Base-by-base conservation (phyloP, 92 coral and sea anemone genomes). In the Bergia sp. region DNA sequence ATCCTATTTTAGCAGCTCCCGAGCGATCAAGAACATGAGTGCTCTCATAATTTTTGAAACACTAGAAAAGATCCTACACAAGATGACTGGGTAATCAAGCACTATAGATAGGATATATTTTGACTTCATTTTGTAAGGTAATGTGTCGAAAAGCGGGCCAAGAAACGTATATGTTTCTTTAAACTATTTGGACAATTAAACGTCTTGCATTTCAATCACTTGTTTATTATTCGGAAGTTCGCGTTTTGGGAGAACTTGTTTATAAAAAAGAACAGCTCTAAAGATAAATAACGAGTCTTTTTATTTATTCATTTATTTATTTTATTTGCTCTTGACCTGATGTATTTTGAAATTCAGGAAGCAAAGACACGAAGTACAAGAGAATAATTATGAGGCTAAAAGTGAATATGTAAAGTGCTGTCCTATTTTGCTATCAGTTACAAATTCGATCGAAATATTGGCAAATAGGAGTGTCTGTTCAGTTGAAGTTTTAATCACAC, bases 391-490 rank as follows among this genome's bases (percentile, higher is more conserved):
- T 20, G 37, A 39, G 80, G 53, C 5, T 23, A 76, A 76, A 41
- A 41, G 80, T 76, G 43, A 38, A 76, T 72, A 37, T 38, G 41
- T 29, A 72, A 72, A 29, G 76, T 37, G 41, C 41, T 72, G 36
- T 72, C 74, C 76, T 38, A 29, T 72, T 72, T 38, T 72, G 76
- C 76, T 76, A 42, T 76, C 23, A 11, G 37, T 76, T 76, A 76
- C 45, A 41, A 39, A 76, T 20, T 39, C 80, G 50, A 61, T 18
- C 69, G 80, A 76, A 76, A 76, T 38, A 16, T 76, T 16, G 36
- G 16, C 53, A 44, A 44, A 75, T 37, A 76, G 80, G 79, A 74
- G 79, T 76, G 50, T 16, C 45, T 8, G 50, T 76, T 76, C 53
- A 44, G 4, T 41, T 76, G 53, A 16, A 29, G 20, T 73, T 20